Percentiles rank a stretch among this genome's conserved stretches.
Conservation (phyloP, 30 jellyfish, hydroid and myxozoan genomes). For the Haliclystus octoradiatus region DNA sequence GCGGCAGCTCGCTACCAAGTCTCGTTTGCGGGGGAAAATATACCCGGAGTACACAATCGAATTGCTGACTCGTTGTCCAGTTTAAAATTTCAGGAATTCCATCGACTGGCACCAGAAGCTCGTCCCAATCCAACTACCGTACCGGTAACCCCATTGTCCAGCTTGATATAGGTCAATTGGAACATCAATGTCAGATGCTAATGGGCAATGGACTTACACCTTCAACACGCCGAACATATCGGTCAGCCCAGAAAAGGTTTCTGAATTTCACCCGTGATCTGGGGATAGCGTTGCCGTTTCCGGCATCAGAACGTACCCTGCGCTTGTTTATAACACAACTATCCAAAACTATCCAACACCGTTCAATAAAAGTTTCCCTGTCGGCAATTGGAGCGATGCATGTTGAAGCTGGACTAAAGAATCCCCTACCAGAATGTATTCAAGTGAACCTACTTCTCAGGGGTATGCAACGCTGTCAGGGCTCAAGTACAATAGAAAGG, state of each 20-base stretch:
- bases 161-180: slow-evolving; percentile 17
- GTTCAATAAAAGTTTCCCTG: slow-evolving; percentile 1
- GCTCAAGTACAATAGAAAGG: not conserved
- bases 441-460: not conserved
- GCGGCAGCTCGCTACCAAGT: not conserved
- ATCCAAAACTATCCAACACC: not conserved
- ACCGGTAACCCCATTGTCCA: not conserved
- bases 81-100: slow-evolving; percentile 7
- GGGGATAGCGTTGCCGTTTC: not conserved
- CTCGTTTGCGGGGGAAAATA: not conserved
- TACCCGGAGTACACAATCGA: not conserved
- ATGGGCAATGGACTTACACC: not conserved
- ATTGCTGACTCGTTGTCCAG: slow-evolving; percentile 4
- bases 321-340: slow-evolving; percentile 4
- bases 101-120: not conserved
- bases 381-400: slow-evolving; percentile 10
- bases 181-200: slow-evolving; percentile 3
- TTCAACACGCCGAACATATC: not conserved
- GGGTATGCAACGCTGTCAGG: slow-evolving; percentile 1
- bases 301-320: slow-evolving; percentile 12
- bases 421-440: not conserved
- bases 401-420: not conserved
- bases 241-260: slow-evolving; percentile 7
- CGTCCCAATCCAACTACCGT: slow-evolving; percentile 4
- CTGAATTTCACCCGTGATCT: not conserved